phyloP scores from a whole-genome alignment of 2,888 invertebrate genomes.

The Apocheima hispidaria region DNA sequence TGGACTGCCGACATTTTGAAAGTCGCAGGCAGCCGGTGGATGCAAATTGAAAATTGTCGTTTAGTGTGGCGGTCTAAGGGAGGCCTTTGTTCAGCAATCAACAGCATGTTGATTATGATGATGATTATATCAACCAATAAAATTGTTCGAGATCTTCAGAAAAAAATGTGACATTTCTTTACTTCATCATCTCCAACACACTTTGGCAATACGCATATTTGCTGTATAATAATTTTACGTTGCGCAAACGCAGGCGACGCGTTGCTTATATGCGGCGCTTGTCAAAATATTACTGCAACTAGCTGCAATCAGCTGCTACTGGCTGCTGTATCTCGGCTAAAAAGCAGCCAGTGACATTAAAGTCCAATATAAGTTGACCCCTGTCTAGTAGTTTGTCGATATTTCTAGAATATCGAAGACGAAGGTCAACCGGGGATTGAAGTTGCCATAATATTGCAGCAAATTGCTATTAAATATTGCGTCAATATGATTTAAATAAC shows the following conservation, averaged over 20 bases:
- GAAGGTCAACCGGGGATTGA: conserved; percentile 3
- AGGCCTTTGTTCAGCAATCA: too few relatives aligned
- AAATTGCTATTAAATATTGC: not conserved
- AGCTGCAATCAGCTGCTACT: conserved; percentile 7
- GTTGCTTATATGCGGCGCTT: conserved; percentile 11
- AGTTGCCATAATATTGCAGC: conserved; percentile 4
- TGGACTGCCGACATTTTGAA: too few relatives aligned
- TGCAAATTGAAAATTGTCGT: too few relatives aligned
- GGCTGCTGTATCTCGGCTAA: not conserved
- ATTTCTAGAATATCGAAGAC: conserved; percentile 4
- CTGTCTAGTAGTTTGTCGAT: not conserved
- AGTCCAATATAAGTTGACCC: not conserved
- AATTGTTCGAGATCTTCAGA: too few relatives aligned
- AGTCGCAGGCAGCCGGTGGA: too few relatives aligned
- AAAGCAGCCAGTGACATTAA: not conserved
- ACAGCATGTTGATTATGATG: too few relatives aligned
- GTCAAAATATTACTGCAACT: conserved; percentile 27
- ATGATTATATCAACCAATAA: too few relatives aligned
- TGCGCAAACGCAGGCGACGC: conserved; percentile 16
- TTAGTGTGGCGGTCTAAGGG: too few relatives aligned
- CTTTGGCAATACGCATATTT: conserved; percentile 15
- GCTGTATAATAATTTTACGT: conserved; percentile 21
- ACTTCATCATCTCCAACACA: not conserved
- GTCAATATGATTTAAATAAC: not conserved
- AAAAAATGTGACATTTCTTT: not conserved